Evolutionary conservation across 1,140 invertebrate species (phyloP).

Genomic region (Papilio machaon): DNA sequence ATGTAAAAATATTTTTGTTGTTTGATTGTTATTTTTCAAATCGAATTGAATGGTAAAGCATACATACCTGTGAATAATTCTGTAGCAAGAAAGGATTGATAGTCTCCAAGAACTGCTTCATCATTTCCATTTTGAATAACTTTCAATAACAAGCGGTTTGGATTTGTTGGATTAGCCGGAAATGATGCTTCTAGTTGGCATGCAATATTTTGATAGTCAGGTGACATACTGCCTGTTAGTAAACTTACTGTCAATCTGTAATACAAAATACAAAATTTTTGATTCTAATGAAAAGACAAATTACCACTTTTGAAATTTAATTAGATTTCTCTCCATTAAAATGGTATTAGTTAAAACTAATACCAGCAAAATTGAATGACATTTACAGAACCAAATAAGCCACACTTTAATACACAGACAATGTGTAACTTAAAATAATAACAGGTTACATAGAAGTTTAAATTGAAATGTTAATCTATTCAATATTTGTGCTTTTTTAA

Average conservation of each 20-base stretch:
- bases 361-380: too few species aligned
- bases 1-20: too few species aligned
- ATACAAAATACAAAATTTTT: constrained; percentile 35
- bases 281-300: too few species aligned
- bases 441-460: too few species aligned
- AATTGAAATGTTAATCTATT: too few species aligned
- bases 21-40: too few species aligned
- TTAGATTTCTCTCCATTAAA: not conserved
- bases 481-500: too few species aligned
- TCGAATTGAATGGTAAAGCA: not conserved
- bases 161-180: constrained; percentile 35
- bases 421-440: too few species aligned
- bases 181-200: constrained; percentile 54
- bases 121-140: constrained; percentile 39
- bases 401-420: too few species aligned
- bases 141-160: constrained; percentile 22
- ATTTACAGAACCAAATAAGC: too few species aligned
- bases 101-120: constrained; percentile 22
- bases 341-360: too few species aligned
- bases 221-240: constrained; percentile 47
- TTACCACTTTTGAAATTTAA: not conserved
- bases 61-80: constrained; percentile 46
- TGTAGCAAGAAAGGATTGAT: constrained; percentile 16
- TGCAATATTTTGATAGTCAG: constrained; percentile 57
- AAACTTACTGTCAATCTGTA: constrained; percentile 56